A percentile compares a stretch with the other conserved stretches of the same genome.
These are phyloP conservation scores for Philypnodon macrostomus DNA, from an alignment of 2,797 vertebrate genomes.

Conservation along the genomic window DNA sequence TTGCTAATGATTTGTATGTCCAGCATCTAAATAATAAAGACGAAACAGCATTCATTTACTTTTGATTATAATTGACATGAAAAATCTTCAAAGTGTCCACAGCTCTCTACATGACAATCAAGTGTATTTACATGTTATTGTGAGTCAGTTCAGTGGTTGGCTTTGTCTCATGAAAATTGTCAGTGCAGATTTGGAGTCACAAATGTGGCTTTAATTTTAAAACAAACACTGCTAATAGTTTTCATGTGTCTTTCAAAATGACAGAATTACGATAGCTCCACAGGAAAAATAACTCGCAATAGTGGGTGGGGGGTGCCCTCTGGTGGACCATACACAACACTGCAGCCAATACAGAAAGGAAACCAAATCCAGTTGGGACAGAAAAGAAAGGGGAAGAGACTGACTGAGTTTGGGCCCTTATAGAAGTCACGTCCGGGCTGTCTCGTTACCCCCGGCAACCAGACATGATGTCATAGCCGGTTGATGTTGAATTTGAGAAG, in stretches of 20 bases:
- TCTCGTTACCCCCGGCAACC: slow-evolving; percentile 90
- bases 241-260: slow-evolving; percentile 32
- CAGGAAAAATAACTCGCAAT: slow-evolving; percentile 1
- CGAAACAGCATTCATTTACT: too few species aligned
- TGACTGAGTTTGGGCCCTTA: slow-evolving; percentile 70
- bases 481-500: slow-evolving; percentile 87
- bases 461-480: slow-evolving; percentile 93
- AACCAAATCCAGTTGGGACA: slow-evolving; percentile 51
- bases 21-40: too few species aligned
- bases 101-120: background rate
- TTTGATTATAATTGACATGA: too few species aligned
- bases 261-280: slow-evolving; percentile 29
- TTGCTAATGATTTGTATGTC: too few species aligned
- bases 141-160: slow-evolving; percentile 7
- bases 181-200: slow-evolving; percentile 11
- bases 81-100: too few species aligned
- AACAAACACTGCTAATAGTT: slow-evolving; percentile 33
- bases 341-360: slow-evolving; percentile 29
- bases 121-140: background rate
- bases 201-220: slow-evolving; percentile 29
- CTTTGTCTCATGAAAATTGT: slow-evolving; percentile 18
- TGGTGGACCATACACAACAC: slow-evolving; percentile 39
- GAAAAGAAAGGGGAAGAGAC: slow-evolving; percentile 33
- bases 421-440: slow-evolving; percentile 85
- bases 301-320: slow-evolving; percentile 55